phyloP scores from a whole-genome alignment of 2,113 vertebrate species.

The Phalacrocorax brasilianus region DNA sequence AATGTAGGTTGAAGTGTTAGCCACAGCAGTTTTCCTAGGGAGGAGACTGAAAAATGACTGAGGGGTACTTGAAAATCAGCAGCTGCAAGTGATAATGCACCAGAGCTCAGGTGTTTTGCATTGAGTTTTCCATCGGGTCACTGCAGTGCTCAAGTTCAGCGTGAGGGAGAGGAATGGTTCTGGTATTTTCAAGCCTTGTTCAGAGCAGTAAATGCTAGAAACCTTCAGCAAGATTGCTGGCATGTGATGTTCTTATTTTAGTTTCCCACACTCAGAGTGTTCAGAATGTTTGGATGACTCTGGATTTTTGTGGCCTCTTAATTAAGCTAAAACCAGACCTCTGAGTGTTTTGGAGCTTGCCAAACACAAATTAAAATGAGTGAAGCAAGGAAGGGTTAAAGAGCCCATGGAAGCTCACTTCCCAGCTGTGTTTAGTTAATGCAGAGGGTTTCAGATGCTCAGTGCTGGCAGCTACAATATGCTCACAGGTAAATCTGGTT shows the following conservation, averaged over 20 bases:
- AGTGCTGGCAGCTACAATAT: neutral
- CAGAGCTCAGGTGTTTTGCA: neutral
- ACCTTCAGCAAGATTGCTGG: neutral
- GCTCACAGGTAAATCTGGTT: neutral
- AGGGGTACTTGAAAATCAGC: neutral
- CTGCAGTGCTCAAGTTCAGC: neutral
- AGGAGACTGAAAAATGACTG: neutral
- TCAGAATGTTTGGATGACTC: conserved; percentile 31
- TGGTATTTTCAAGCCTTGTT: neutral
- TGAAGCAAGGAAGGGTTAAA: conserved; percentile 39
- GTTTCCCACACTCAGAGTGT: neutral
- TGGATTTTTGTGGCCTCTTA: conserved; percentile 39
- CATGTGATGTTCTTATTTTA: neutral
- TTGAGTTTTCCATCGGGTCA: neutral
- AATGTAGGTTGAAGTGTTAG: neutral
- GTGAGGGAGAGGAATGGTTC: neutral
- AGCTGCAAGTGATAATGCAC: neutral
- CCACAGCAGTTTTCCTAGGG: neutral
- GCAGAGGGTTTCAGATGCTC: neutral
- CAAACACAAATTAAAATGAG: neutral
- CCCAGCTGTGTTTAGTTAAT: neutral
- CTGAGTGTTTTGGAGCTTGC: conserved; percentile 9
- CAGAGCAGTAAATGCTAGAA: neutral
- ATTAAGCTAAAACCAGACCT: conserved; percentile 39
- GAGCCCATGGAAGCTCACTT: neutral